phyloP scores from a whole-genome alignment of 2,888 invertebrate species.

The Palloptera scutellata region DNA sequence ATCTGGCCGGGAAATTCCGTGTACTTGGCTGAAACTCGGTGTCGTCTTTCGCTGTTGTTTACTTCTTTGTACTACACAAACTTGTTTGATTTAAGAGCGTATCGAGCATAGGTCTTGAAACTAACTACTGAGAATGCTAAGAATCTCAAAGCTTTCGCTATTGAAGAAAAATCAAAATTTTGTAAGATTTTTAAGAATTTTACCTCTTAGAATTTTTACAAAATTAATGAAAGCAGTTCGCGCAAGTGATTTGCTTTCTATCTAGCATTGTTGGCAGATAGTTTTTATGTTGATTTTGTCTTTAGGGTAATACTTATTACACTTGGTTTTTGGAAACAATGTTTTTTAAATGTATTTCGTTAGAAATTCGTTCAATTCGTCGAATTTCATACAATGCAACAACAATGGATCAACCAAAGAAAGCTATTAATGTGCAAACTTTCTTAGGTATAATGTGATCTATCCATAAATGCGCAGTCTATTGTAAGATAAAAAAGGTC shows the following conservation, averaged over 20 bases:
- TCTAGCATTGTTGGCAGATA: constrained; percentile 18
- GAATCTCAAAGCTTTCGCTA: background rate
- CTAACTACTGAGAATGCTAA: constrained; percentile 45
- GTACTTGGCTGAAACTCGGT: constrained; percentile 62
- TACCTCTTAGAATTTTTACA: constrained; percentile 7
- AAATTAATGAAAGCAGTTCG: constrained; percentile 5
- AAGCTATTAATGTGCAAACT: too few relatives aligned
- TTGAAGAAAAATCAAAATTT: background rate
- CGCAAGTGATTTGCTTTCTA: background rate
- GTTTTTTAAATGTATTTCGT: too few relatives aligned
- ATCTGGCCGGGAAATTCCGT: constrained; percentile 65
- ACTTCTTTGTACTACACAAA: constrained; percentile 13
- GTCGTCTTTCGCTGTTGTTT: constrained; percentile 37
- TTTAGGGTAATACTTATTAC: too few relatives aligned
- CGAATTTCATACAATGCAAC: too few relatives aligned
- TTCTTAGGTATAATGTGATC: too few relatives aligned
- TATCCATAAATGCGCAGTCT: too few relatives aligned
- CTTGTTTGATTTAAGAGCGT: constrained; percentile 12
- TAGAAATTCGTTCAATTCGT: too few relatives aligned
- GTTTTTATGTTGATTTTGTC: constrained; percentile 2
- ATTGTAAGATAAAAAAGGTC: too few relatives aligned
- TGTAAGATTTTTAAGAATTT: constrained; percentile 6
- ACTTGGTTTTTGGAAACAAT: too few relatives aligned
- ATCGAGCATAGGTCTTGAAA: constrained; percentile 28
- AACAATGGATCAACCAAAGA: too few relatives aligned